Percentiles rank a stretch among this genome's conserved stretches.
Evolutionary conservation across 2,888 invertebrate genomes (phyloP).

Genomic region (Lasioglossum leucozonium): DNA sequence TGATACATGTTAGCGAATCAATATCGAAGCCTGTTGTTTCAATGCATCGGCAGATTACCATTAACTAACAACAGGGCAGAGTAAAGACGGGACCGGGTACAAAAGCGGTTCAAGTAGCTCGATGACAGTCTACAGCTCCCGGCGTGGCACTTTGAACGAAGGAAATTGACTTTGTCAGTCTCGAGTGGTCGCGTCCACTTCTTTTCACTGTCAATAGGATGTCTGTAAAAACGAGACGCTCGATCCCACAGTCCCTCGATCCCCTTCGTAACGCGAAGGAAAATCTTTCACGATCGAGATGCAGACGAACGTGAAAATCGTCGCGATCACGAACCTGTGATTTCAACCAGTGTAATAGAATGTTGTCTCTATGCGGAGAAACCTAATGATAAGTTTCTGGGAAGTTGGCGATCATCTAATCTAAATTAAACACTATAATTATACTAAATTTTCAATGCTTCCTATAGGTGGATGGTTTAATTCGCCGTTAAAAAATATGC

Average conservation of each 20-base stretch:
- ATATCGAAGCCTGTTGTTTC: not conserved
- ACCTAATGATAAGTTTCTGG: not conserved
- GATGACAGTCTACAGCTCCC: conserved; percentile 59
- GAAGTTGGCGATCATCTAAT: not conserved
- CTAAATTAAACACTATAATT: not conserved
- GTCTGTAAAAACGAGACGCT: conserved; percentile 57
- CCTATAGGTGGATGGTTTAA: too few relatives aligned
- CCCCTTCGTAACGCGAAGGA: conserved; percentile 6
- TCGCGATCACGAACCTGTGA: not conserved
- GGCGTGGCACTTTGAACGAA: conserved; percentile 44
- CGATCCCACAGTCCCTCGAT: conserved; percentile 24
- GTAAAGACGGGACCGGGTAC: conserved; percentile 39
- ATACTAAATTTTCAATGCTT: not conserved
- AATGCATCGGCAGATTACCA: conserved; percentile 38
- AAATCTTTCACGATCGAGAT: not conserved
- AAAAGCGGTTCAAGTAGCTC: conserved; percentile 42
- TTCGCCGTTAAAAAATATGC: too few relatives aligned
- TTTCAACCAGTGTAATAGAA: not conserved
- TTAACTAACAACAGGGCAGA: conserved; percentile 47
- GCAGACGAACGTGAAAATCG: not conserved
- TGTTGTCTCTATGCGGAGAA: not conserved
- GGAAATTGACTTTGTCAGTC: conserved; percentile 66
- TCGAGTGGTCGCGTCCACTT: conserved; percentile 56
- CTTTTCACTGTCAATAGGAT: conserved; percentile 60
- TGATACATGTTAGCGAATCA: not conserved